A percentile compares a stretch with the other conserved stretches of the same genome.
Conservation (phyloP, 2,797 vertebrate species). For the Myotis vivesi region DNA sequence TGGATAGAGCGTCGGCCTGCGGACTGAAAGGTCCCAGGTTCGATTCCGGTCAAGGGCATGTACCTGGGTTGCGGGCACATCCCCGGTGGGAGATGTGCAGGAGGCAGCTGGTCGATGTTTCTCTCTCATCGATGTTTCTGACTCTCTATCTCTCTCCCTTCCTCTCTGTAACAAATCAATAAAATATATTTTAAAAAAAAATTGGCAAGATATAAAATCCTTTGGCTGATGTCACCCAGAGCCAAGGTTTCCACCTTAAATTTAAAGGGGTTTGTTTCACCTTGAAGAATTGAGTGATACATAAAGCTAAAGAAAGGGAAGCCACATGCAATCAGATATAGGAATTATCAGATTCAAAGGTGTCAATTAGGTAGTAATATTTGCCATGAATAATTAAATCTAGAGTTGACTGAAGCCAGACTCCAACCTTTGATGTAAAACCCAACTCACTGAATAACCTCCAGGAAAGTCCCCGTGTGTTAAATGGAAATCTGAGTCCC, state of each 20-base stretch:
- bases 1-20: no score
- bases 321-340: neutral
- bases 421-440: slow-evolving; percentile 45
- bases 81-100: no score
- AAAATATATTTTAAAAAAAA: no score
- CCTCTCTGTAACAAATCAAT: no score
- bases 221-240: slow-evolving; percentile 67
- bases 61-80: no score
- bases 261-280: slow-evolving; percentile 24
- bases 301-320: neutral
- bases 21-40: no score
- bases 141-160: no score
- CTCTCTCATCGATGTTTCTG: no score
- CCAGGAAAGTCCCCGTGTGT: neutral
- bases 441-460: slow-evolving; percentile 3
- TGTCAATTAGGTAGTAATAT: slow-evolving; percentile 36
- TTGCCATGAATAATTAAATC: slow-evolving; percentile 60
- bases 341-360: slow-evolving; percentile 41
- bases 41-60: no score
- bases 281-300: neutral
- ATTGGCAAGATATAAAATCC: slow-evolving; percentile 71
- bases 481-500: neutral
- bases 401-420: slow-evolving; percentile 36
- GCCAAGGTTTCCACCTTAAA: slow-evolving; percentile 51
- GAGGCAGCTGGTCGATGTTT: no score